A percentile compares a stretch with the other conserved stretches of the same genome.
phyloP scores from a whole-genome alignment of 2,888 invertebrate genomes.

The Taphrorychus bicolor region DNA sequence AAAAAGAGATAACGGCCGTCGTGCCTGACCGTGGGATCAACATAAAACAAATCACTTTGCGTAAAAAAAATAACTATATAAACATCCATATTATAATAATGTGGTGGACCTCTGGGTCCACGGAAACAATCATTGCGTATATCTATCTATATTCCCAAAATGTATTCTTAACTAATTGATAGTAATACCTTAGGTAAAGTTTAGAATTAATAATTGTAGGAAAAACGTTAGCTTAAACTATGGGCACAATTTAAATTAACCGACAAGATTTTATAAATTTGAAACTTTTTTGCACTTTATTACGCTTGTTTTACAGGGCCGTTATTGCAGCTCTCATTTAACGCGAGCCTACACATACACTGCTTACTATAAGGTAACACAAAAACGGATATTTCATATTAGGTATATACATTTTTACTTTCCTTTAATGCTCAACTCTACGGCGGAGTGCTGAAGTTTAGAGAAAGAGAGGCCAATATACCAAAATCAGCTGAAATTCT shows the following conservation, averaged over 20 bases:
- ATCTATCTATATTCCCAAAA: slow-evolving; percentile 56
- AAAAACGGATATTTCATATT: neutral
- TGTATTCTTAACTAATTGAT: slow-evolving; percentile 49
- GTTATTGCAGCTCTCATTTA: slow-evolving; percentile 22
- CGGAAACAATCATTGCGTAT: slow-evolving; percentile 50
- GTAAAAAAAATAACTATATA: slow-evolving; percentile 54
- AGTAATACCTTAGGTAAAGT: slow-evolving; percentile 56
- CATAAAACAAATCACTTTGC: slow-evolving; percentile 59
- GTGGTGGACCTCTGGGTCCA: slow-evolving; percentile 26
- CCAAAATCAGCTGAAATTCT: too few relatives aligned
- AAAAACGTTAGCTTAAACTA: slow-evolving; percentile 61
- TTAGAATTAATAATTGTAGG: slow-evolving; percentile 54
- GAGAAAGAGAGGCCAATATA: too few relatives aligned
- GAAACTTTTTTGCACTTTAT: slow-evolving; percentile 49
- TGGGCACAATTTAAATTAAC: slow-evolving; percentile 61
- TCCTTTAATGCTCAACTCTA: too few relatives aligned
- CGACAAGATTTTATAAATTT: slow-evolving; percentile 44
- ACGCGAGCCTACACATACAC: slow-evolving; percentile 20
- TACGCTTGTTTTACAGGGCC: slow-evolving; percentile 24
- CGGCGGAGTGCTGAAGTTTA: too few relatives aligned
- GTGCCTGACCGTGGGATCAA: slow-evolving; percentile 63
- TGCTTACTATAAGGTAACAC: neutral
- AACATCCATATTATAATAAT: slow-evolving; percentile 51
- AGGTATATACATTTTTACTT: too few relatives aligned
- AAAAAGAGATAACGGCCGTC: slow-evolving; percentile 55